phyloP scores from a whole-genome alignment of 2,797 vertebrate genomes.

The Cynodonichthys magdalenae region DNA sequence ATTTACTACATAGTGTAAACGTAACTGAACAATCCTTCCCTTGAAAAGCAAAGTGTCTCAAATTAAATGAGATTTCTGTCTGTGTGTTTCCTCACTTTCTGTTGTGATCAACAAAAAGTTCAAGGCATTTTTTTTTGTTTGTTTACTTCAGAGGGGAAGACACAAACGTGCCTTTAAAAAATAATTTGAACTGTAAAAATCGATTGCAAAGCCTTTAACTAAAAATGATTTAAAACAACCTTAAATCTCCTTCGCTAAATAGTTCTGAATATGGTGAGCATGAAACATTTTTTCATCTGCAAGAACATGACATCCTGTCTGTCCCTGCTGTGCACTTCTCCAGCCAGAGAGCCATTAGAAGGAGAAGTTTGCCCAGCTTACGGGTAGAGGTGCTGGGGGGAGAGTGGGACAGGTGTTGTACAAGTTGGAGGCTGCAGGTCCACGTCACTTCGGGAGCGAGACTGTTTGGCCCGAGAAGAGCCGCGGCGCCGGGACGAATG shows the following conservation, averaged over 20 bases:
- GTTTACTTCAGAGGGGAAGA: constrained; percentile 19
- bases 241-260: neutral
- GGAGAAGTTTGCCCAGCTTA: constrained; percentile 75
- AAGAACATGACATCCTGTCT: constrained; percentile 30
- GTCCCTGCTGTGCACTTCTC: constrained; percentile 63
- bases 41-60: too few relatives aligned
- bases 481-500: constrained; percentile 87
- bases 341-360: constrained; percentile 35
- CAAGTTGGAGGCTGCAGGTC: constrained; percentile 86
- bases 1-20: neutral
- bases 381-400: constrained; percentile 71
- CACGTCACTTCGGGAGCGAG: constrained; percentile 92
- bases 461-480: constrained; percentile 88
- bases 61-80: too few relatives aligned
- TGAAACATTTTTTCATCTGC: constrained; percentile 1
- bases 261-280: neutral
- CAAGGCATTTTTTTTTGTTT: too few relatives aligned
- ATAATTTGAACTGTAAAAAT: constrained; percentile 8
- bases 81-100: too few relatives aligned
- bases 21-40: too few relatives aligned
- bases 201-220: neutral
- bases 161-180: constrained; percentile 2
- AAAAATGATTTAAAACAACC: constrained; percentile 11
- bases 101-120: neutral
- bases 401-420: constrained; percentile 71